Base-by-base conservation (phyloP, 23 tunicate species). In the Styela plicata region DNA sequence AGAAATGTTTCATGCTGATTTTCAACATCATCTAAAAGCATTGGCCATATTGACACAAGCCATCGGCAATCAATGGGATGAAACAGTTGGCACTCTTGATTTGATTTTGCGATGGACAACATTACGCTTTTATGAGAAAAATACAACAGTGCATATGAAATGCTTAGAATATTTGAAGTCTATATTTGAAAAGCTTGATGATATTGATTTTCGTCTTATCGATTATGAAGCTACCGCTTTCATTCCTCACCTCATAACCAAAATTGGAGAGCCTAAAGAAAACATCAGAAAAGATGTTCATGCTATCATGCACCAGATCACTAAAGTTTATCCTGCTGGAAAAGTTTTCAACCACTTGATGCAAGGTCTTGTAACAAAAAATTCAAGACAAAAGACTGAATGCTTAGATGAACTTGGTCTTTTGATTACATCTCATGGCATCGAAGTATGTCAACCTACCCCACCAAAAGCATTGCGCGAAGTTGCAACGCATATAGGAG, bases 81-180 rank as follows among this genome's bases (percentile, higher is more conserved):
- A 70, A 65, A 88, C 93, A 2, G 82, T 88, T 13, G 74, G 69
- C 1, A 78, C 82, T 44, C 64, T 90, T 34, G 99, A 95, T 63
- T 30, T 95, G 25, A 24, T 95, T 23, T 33, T 90, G 70, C 86
- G 96, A 2, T 95, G 99, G 99, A 63, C 90, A 27, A 95, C 99
- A 1, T 69, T 95, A 10, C 68, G 96, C n/a, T 89, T 95, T 69
- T 86, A 95, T 64, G 99, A 95, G 71, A 95, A 95, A 64, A 95
- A 95, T 89, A 90, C 99, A 36, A 89, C 99, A 66, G 89, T 95
- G 36, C 96, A 89, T 79, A 83, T 90, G 64, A 95, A 90, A 74
- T 82, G 86, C 21, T 74, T 95, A 52, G 92, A 89, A 32, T 95
- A 86, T 57, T 16, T 95, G 69, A 84, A 84, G 37, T 10, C 78